Evolutionary conservation across 53 echinoderm and acorn worm genomes (phyloP).

Genomic region (Echinometra lucunter): DNA sequence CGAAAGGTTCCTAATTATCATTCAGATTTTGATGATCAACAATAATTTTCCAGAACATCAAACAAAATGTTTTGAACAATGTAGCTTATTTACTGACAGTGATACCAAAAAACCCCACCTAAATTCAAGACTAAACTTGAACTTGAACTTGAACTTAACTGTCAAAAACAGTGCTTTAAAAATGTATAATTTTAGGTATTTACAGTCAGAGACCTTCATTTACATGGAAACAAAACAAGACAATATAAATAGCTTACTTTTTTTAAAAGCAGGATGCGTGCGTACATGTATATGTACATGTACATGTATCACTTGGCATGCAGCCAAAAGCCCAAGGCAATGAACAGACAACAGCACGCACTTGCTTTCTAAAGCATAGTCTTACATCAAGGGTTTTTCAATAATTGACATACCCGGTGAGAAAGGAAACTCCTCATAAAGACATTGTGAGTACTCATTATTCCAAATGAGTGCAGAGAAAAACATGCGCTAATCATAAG

Average conservation of each 20-base stretch:
- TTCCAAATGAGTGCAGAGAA: neutral
- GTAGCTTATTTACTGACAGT: neutral
- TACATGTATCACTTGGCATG: neutral
- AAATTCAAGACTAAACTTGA: too few species aligned
- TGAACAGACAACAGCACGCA: slow-evolving; percentile 7
- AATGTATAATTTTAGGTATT: neutral
- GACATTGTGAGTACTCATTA: neutral
- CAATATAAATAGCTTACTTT: neutral
- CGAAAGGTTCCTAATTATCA: too few species aligned
- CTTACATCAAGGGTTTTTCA: neutral
- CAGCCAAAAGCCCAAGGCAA: neutral
- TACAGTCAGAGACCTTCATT: neutral
- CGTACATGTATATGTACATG: neutral
- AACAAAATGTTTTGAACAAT: neutral
- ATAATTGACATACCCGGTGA: neutral
- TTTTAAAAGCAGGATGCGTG: neutral
- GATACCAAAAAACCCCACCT: neutral
- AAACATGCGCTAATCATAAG: slow-evolving; percentile 8
- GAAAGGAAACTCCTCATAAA: slow-evolving; percentile 27
- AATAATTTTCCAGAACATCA: neutral
- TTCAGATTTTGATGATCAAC: neutral
- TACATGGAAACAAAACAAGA: neutral
- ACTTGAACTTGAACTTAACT: too few species aligned
- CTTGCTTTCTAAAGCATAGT: slow-evolving; percentile 26
- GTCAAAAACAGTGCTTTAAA: neutral